These are phyloP conservation scores for Pseudomyrmex pallidus DNA, from an alignment of 1,140 invertebrate species.

Conservation along the genomic window DNA sequence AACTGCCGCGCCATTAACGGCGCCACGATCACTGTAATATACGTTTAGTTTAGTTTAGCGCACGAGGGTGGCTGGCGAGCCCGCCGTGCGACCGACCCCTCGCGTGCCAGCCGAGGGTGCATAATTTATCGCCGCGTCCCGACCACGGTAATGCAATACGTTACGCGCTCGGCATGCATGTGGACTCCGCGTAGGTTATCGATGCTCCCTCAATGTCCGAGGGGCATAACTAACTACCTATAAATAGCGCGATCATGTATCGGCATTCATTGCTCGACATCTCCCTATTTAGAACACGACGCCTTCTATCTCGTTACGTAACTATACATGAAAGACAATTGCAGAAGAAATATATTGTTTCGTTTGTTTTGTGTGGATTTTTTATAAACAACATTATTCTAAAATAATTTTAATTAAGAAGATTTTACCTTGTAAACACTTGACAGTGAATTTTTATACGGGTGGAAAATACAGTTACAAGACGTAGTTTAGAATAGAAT, in stretches of 20 bases:
- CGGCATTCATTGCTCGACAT: slow-evolving; percentile 65
- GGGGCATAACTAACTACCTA: slow-evolving; percentile 68
- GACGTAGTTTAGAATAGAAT: slow-evolving; percentile 82
- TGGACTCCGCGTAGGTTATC: slow-evolving; percentile 77
- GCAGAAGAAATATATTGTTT: neutral
- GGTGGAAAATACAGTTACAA: slow-evolving; percentile 23
- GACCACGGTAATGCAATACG: slow-evolving; percentile 75
- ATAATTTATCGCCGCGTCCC: slow-evolving; percentile 80
- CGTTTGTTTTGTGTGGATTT: neutral
- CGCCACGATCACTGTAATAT: slow-evolving; percentile 80
- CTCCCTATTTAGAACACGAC: neutral
- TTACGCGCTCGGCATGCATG: slow-evolving; percentile 77
- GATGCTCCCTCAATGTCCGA: slow-evolving; percentile 68
- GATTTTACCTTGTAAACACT: neutral
- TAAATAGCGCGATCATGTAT: slow-evolving; percentile 73
- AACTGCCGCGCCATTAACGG: slow-evolving; percentile 81
- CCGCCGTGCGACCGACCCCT: slow-evolving; percentile 56
- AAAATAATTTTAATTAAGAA: neutral
- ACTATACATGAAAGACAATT: neutral
- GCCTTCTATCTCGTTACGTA: neutral
- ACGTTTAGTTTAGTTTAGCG: slow-evolving; percentile 79
- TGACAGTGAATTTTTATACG: neutral
- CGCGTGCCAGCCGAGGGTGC: slow-evolving; percentile 74
- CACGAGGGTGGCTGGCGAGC: slow-evolving; percentile 54
- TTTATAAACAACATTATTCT: no score